phyloP scores from a whole-genome alignment of 1,140 invertebrate species.

The Drosophila serrata region DNA sequence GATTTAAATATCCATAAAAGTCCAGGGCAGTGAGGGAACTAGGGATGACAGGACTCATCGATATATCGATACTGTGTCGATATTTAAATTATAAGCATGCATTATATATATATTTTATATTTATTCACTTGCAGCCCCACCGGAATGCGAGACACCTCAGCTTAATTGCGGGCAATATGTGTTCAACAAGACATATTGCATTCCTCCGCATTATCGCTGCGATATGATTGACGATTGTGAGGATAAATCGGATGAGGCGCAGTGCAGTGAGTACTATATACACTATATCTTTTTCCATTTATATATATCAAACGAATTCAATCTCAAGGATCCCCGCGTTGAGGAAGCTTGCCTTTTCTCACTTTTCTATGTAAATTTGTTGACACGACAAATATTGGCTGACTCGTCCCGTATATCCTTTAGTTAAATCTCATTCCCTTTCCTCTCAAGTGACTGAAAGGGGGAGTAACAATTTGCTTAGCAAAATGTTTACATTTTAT shows the following conservation, averaged over 20 bases:
- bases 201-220: constrained; percentile 95
- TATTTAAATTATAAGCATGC: not conserved
- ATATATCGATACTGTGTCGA: not conserved
- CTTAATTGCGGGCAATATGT: constrained; percentile 95
- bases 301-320: constrained; percentile 5
- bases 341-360: constrained; percentile 18
- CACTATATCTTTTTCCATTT: not conserved
- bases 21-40: not conserved
- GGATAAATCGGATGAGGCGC: constrained; percentile 96
- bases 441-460: constrained; percentile 11
- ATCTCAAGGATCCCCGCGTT: not conserved
- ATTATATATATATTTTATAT: not conserved
- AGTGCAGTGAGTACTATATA: constrained; percentile 93
- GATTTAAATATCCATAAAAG: not conserved
- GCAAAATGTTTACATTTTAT: constrained; percentile 82
- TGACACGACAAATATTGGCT: constrained; percentile 72
- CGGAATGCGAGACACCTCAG: constrained; percentile 94
- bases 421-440: not conserved
- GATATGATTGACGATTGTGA: constrained; percentile 97
- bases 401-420: constrained; percentile 2
- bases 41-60: not conserved
- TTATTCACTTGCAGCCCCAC: constrained; percentile 90
- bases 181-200: constrained; percentile 97
- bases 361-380: constrained; percentile 73
- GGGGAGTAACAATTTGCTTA: constrained; percentile 72